Evolutionary conservation across 2,888 invertebrate species (phyloP).

Genomic region (Busseola fusca): DNA sequence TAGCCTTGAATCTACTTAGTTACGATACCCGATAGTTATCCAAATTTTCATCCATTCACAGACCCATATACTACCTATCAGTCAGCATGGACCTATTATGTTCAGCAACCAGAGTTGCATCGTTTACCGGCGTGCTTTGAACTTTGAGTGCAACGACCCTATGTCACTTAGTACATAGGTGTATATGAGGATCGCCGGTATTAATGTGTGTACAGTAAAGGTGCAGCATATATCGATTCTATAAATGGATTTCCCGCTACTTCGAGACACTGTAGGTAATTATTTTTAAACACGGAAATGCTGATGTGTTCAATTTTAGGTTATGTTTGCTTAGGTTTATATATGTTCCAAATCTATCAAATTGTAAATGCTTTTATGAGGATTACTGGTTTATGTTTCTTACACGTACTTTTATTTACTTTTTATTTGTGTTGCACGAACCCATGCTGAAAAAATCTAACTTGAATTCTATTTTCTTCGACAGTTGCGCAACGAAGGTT

Average conservation of each 20-base stretch:
- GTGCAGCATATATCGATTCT: constrained; percentile 41
- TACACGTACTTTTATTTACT: neutral
- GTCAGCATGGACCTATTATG: constrained; percentile 34
- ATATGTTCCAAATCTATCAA: neutral
- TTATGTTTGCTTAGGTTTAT: constrained; percentile 29
- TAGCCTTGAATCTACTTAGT: constrained; percentile 16
- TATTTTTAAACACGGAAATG: constrained; percentile 49
- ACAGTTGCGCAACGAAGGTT: neutral
- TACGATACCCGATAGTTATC: constrained; percentile 3
- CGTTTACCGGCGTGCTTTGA: constrained; percentile 36
- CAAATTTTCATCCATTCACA: constrained; percentile 21
- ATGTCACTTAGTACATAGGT: constrained; percentile 56
- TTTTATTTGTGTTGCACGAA: neutral
- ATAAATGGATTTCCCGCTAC: constrained; percentile 47
- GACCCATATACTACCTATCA: constrained; percentile 15
- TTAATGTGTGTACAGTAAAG: constrained; percentile 24
- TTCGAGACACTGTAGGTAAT: constrained; percentile 41
- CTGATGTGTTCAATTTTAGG: constrained; percentile 15
- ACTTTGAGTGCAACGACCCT: constrained; percentile 46
- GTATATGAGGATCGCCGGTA: constrained; percentile 43
- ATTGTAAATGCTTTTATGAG: neutral
- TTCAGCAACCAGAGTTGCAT: constrained; percentile 28
- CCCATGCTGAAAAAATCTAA: neutral
- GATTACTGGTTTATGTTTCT: constrained; percentile 8
- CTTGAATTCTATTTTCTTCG: neutral